These are phyloP conservation scores for Tychaedon coryphoeus DNA, from an alignment of 2,113 vertebrate genomes.

Conservation along the genomic window DNA sequence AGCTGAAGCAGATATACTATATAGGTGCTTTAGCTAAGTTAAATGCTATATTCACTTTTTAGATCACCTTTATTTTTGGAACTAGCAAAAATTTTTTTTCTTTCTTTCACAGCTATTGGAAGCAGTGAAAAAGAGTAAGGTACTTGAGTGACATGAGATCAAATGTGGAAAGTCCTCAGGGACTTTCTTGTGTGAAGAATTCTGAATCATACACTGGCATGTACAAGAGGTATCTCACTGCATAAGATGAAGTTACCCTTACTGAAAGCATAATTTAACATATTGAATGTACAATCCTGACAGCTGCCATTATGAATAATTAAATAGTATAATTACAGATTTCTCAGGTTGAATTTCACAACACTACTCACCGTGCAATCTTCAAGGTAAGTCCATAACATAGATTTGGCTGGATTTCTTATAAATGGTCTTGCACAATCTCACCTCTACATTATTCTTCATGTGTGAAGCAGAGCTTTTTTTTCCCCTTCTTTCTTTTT, in stretches of 20 bases:
- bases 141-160: background rate
- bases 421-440: background rate
- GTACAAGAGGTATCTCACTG: background rate
- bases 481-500: background rate
- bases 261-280: conserved; percentile 15
- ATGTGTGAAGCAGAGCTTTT: background rate
- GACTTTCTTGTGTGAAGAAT: background rate
- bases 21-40: background rate
- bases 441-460: background rate
- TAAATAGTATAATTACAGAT: background rate
- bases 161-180: background rate
- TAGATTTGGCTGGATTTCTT: background rate
- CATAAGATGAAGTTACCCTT: background rate
- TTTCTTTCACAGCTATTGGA: background rate
- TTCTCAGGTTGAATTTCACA: background rate
- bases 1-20: background rate
- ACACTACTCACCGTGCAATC: background rate
- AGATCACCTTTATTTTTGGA: background rate
- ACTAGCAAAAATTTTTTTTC: background rate
- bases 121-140: background rate
- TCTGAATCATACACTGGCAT: background rate
- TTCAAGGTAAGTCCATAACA: background rate
- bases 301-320: conserved; percentile 14
- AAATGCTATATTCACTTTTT: background rate
- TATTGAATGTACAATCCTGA: background rate